Evolutionary conservation across 2,113 vertebrate species (phyloP).

Genomic region (Ciconia stormi): DNA sequence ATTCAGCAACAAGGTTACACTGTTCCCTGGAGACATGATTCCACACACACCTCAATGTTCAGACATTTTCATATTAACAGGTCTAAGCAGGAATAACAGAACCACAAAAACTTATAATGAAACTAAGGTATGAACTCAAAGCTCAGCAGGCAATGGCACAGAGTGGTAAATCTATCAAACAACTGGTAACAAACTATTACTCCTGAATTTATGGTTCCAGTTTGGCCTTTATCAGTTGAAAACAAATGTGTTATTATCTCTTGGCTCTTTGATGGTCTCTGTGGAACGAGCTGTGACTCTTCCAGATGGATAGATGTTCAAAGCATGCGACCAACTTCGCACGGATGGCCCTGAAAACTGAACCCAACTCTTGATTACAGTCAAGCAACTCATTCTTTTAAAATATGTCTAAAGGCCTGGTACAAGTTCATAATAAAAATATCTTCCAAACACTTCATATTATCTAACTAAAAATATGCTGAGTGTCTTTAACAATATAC

Average conservation of each 20-base stretch:
- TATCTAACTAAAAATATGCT: background rate
- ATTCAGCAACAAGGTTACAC: background rate
- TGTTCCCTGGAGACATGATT: conserved; percentile 3
- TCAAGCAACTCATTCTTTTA: background rate
- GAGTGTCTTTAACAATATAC: background rate
- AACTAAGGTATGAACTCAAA: background rate
- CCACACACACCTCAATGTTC: background rate
- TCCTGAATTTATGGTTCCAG: background rate
- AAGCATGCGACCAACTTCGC: rapidly evolving
- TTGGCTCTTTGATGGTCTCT: background rate
- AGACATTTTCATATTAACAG: background rate
- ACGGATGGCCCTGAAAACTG: background rate
- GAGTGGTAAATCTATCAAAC: background rate
- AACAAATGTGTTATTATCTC: conserved; percentile 6
- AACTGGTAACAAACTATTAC: background rate
- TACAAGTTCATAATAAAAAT: background rate
- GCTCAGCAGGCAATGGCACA: background rate
- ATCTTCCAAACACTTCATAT: background rate
- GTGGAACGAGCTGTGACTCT: conserved; percentile 15
- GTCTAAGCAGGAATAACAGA: conserved; percentile 20
- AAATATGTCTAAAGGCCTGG: background rate
- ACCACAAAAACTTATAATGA: background rate
- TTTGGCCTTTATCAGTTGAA: conserved; percentile 12
- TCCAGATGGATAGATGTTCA: background rate
- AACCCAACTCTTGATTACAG: background rate